Evolutionary conservation across 2,888 invertebrate genomes (phyloP).

Genomic region (Pycnomerus fuliginosus): DNA sequence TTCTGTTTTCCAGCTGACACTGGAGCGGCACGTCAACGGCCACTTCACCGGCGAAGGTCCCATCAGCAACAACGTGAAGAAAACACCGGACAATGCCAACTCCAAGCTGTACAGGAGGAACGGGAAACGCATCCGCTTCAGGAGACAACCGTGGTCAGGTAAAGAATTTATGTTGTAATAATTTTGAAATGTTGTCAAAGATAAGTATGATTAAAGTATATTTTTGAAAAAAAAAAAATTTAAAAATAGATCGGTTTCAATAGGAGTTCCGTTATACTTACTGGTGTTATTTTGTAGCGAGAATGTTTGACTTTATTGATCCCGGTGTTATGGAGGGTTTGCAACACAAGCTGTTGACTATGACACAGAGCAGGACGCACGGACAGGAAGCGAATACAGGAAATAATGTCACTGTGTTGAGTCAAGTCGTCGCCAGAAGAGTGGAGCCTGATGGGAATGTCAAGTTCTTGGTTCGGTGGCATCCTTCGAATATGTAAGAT

Average conservation of each 20-base stretch:
- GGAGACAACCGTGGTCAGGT: constrained; percentile 90
- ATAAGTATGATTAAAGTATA: no score
- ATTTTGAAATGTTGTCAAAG: no score
- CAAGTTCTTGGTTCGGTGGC: constrained; percentile 76
- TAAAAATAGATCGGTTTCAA: no score
- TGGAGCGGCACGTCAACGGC: constrained; percentile 91
- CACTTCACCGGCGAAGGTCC: constrained; percentile 76
- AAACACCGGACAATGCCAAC: constrained; percentile 72
- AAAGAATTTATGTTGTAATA: constrained; percentile 48
- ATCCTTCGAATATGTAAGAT: constrained; percentile 86
- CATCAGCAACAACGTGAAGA: constrained; percentile 61
- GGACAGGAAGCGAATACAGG: constrained; percentile 62
- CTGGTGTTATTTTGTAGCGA: constrained; percentile 62
- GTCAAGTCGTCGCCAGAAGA: constrained; percentile 67
- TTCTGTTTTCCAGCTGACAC: constrained; percentile 68
- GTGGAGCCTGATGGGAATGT: constrained; percentile 63
- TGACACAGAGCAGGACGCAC: constrained; percentile 61
- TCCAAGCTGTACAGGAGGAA: constrained; percentile 81
- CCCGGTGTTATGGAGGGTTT: constrained; percentile 89
- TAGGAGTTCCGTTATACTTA: constrained; percentile 4
- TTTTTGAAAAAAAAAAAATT: no score
- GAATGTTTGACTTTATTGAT: constrained; percentile 93
- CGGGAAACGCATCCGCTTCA: constrained; percentile 83
- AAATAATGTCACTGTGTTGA: constrained; percentile 70
- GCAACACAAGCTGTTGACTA: constrained; percentile 71